Evolutionary conservation across 2,888 invertebrate species (phyloP).

Genomic region (Gryllus longicercus): DNA sequence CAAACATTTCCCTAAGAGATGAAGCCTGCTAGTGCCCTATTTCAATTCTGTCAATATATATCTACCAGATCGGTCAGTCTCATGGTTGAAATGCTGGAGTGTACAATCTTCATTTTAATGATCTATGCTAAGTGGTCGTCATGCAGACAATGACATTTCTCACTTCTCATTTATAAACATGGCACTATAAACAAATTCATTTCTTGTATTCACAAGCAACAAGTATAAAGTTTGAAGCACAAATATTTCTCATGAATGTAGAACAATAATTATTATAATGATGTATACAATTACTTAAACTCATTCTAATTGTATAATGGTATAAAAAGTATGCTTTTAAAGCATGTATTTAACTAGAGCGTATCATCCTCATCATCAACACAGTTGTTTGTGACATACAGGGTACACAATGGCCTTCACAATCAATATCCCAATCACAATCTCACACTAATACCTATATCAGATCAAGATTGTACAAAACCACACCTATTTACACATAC

Average conservation of each 20-base stretch:
- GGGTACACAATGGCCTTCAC: too few species aligned
- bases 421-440: too few species aligned
- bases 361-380: too few species aligned
- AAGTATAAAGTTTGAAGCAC: slow-evolving; percentile 4
- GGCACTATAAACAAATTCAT: background rate
- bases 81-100: slow-evolving; percentile 2
- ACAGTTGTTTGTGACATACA: too few species aligned
- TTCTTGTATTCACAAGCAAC: slow-evolving; percentile 3
- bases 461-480: too few species aligned
- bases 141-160: background rate
- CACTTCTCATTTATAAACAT: background rate
- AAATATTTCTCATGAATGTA: background rate
- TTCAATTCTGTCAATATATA: background rate
- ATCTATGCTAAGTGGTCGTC: background rate
- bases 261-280: background rate
- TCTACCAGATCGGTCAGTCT: background rate
- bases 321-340: slow-evolving; percentile 1
- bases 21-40: background rate
- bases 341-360: background rate
- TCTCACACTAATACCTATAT: too few species aligned
- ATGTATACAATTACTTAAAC: background rate
- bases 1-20: background rate
- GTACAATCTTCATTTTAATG: background rate
- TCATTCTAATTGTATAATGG: slow-evolving; percentile 1
- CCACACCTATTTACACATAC: too few species aligned